These are phyloP conservation scores for Junco hyemalis DNA, from an alignment of 2,113 vertebrate genomes.

Conservation along the genomic window DNA sequence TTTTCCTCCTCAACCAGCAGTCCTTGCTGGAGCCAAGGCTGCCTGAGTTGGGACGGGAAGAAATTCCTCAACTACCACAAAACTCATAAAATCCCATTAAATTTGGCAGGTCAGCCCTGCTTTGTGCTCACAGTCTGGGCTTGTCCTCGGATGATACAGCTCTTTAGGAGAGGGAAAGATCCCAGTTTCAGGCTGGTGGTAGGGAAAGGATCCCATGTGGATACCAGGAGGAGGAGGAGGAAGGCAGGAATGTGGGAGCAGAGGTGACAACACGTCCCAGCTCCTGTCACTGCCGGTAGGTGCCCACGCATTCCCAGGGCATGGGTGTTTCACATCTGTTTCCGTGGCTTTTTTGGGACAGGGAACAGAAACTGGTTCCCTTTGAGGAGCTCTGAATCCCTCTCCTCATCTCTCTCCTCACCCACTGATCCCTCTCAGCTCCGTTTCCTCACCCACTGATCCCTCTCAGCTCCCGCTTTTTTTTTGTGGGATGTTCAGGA, in stretches of 20 bases:
- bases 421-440: background rate
- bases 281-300: rapidly evolving
- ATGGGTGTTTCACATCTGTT: background rate
- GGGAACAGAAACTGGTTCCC: background rate
- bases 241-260: background rate
- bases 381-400: background rate
- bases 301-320: background rate
- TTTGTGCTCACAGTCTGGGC: background rate
- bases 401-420: background rate
- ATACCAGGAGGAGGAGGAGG: background rate
- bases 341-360: background rate
- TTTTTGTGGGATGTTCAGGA: background rate
- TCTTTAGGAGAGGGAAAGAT: background rate
- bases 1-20: background rate
- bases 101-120: background rate
- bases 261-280: background rate
- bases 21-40: background rate
- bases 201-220: background rate
- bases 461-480: background rate
- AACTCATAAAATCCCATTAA: background rate
- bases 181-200: background rate
- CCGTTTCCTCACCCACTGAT: background rate
- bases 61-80: slow-evolving; percentile 20
- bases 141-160: slow-evolving; percentile 3
- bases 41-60: background rate